These are phyloP conservation scores for Caenorhabditis sp. DNA, from an alignment of 2,888 invertebrate genomes.

Conservation along the genomic window DNA sequence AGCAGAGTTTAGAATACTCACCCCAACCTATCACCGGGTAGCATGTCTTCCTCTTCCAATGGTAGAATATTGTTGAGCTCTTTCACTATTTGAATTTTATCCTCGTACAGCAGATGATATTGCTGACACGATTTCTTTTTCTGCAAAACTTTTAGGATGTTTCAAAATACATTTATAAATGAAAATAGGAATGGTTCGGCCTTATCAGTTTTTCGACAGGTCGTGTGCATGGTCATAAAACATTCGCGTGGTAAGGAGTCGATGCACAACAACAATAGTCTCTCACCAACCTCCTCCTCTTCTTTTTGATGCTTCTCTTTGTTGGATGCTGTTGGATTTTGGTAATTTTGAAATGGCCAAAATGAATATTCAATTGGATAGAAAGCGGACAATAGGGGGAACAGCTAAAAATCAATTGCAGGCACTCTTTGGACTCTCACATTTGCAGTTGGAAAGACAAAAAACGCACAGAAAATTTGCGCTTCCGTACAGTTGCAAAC, in stretches of 20 bases:
- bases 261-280: slow-evolving; percentile 42
- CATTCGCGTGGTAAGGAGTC: background rate
- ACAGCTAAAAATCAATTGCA: slow-evolving; percentile 13
- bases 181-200: slow-evolving; percentile 15
- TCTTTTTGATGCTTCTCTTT: slow-evolving; percentile 16
- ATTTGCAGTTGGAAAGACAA: slow-evolving; percentile 31
- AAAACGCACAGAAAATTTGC: slow-evolving; percentile 20
- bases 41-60: slow-evolving; percentile 60
- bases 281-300: slow-evolving; percentile 32
- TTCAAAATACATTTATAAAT: slow-evolving; percentile 21
- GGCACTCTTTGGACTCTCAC: slow-evolving; percentile 53
- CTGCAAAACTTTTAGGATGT: slow-evolving; percentile 39
- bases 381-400: background rate
- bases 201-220: slow-evolving; percentile 42
- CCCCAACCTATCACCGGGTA: slow-evolving; percentile 54
- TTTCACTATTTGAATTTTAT: slow-evolving; percentile 67
- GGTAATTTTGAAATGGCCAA: too few relatives aligned
- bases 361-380: slow-evolving; percentile 41
- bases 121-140: slow-evolving; percentile 64
- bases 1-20: slow-evolving; percentile 24
- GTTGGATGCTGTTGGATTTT: background rate
- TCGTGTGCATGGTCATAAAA: slow-evolving; percentile 44
- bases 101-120: slow-evolving; percentile 64
- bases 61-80: slow-evolving; percentile 63
- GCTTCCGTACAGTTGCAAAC: slow-evolving; percentile 49